A percentile compares a stretch with the other conserved stretches of the same genome.
Conservation (phyloP, 53 echinoderm and acorn worm genomes). For the Pentamera pediparva region DNA sequence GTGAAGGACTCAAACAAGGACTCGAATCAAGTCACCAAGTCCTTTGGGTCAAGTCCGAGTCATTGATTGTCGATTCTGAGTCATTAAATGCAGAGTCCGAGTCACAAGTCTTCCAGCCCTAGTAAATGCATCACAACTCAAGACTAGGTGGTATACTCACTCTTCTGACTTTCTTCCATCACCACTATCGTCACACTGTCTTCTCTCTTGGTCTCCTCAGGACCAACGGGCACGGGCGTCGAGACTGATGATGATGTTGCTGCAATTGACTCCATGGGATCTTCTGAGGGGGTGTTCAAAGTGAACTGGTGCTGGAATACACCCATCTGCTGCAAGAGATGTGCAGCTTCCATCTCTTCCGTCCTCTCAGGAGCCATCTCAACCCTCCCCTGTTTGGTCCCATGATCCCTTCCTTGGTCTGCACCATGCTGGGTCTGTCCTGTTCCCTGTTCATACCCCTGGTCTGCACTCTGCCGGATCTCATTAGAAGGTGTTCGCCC, state of each 20-base stretch:
- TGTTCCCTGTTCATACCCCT: background rate
- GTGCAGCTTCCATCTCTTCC: conserved; percentile 29
- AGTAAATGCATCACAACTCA: background rate
- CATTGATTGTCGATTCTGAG: background rate
- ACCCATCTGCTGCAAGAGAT: conserved; percentile 30
- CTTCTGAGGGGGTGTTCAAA: background rate
- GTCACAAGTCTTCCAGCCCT: background rate
- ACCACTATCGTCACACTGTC: conserved; percentile 30
- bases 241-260: background rate
- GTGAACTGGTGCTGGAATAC: conserved; percentile 16
- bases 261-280: background rate
- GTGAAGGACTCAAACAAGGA: too few relatives aligned
- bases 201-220: background rate
- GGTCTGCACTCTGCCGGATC: background rate
- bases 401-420: background rate
- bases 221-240: background rate
- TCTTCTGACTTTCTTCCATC: conserved; percentile 1
- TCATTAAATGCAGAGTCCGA: background rate
- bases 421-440: background rate
- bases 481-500: background rate
- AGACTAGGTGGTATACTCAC: background rate
- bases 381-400: background rate
- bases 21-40: too few relatives aligned
- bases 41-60: too few relatives aligned
- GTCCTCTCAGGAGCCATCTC: conserved; percentile 6